Conservation (phyloP, 2,113 vertebrate species). For the Bubo bubo region DNA sequence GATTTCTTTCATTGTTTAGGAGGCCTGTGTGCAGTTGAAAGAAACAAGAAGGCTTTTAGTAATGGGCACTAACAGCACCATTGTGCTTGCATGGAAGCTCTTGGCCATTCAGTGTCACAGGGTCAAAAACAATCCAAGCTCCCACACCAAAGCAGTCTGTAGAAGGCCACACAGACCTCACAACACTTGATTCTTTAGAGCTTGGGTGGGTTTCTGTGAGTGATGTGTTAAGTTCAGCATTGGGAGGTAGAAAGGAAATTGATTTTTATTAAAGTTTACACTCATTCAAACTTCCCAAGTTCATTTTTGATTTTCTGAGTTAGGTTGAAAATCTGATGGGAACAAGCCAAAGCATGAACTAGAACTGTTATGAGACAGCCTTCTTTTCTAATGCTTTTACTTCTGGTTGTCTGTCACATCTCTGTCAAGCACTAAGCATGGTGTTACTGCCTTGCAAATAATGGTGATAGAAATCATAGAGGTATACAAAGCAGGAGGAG, state of each 20-base stretch:
- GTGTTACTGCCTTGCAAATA: not conserved
- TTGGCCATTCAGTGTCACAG: conserved; percentile 64
- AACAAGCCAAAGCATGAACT: not conserved
- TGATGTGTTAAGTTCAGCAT: conserved; percentile 11
- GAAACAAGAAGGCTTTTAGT: conserved; percentile 66
- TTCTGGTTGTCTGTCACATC: not conserved
- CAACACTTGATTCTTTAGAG: conserved; percentile 18
- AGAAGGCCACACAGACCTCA: conserved; percentile 55
- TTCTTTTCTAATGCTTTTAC: not conserved
- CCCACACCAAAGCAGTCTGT: conserved; percentile 53
- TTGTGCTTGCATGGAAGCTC: conserved; percentile 63
- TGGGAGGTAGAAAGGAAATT: not conserved
- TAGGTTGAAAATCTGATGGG: not conserved
- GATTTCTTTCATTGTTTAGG: conserved; percentile 66
- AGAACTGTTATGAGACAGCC: not conserved
- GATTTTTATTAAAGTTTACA: conserved; percentile 6
- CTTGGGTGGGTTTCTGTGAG: conserved; percentile 37
- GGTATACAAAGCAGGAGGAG: not conserved
- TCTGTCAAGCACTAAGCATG: not conserved
- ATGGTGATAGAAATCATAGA: not conserved
- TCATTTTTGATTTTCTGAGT: not conserved
- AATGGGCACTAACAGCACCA: conserved; percentile 65
- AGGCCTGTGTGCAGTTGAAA: conserved; percentile 54
- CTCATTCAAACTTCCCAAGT: not conserved
- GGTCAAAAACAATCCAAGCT: conserved; percentile 65